Conservation (phyloP, 2,888 invertebrate species). For the Drosophila neotestacea region DNA sequence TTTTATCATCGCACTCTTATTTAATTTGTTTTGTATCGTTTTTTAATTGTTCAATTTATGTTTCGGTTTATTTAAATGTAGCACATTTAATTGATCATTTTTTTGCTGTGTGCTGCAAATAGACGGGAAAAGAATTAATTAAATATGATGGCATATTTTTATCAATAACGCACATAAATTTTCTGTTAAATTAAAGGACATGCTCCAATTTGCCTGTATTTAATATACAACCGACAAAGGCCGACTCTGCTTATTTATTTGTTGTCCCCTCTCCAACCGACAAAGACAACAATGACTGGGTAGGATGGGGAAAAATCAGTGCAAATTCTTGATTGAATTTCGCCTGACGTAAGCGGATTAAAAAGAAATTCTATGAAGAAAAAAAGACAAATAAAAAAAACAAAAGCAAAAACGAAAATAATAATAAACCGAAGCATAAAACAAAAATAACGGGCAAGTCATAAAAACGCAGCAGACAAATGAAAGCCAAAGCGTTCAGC, state of each 20-base stretch:
- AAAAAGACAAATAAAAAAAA: constrained; percentile 19
- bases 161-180: constrained; percentile 51
- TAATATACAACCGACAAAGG: constrained; percentile 45
- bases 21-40: constrained; percentile 8
- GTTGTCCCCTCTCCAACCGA: background rate
- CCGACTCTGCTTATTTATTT: constrained; percentile 55
- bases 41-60: constrained; percentile 44
- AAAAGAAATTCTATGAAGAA: constrained; percentile 65
- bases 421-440: constrained; percentile 64
- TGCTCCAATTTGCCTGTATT: constrained; percentile 45
- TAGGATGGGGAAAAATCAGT: constrained; percentile 28
- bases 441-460: constrained; percentile 64
- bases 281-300: constrained; percentile 4
- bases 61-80: constrained; percentile 31
- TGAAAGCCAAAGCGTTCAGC: constrained; percentile 24
- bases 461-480: constrained; percentile 59
- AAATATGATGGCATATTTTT: constrained; percentile 47
- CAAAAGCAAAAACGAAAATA: constrained; percentile 28
- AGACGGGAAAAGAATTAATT: constrained; percentile 45
- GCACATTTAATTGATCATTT: constrained; percentile 44
- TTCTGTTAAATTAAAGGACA: constrained; percentile 41
- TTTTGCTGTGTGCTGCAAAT: constrained; percentile 44
- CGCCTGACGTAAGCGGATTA: constrained; percentile 75
- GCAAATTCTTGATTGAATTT: constrained; percentile 75
- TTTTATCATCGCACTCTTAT: constrained; percentile 23